Evolutionary conservation across 2,888 invertebrate species (phyloP).

Genomic region (Drosophila setosimentum): DNA sequence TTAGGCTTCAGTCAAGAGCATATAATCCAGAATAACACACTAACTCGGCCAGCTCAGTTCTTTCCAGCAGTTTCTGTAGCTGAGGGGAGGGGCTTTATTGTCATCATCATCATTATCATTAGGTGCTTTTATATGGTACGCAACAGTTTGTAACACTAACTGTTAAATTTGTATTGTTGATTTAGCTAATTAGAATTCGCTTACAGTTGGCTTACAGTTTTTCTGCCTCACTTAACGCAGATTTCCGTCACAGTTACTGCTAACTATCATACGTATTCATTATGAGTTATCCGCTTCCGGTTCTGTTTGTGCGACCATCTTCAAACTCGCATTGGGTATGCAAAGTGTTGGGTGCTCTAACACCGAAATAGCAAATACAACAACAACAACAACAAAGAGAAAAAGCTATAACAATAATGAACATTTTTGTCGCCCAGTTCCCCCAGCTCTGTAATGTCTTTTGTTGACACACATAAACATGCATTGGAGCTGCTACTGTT

Average conservation of each 20-base stretch:
- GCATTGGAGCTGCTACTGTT: slow-evolving; percentile 2
- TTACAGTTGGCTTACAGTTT: slow-evolving; percentile 14
- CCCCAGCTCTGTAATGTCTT: slow-evolving; percentile 37
- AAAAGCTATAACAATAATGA: slow-evolving; percentile 42
- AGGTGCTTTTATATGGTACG: slow-evolving; percentile 10
- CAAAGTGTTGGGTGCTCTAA: slow-evolving; percentile 51
- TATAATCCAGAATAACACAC: neutral
- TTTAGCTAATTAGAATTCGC: slow-evolving; percentile 57
- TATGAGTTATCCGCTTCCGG: slow-evolving; percentile 51
- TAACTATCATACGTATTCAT: slow-evolving; percentile 34
- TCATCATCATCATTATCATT: slow-evolving; percentile 27
- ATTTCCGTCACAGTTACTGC: slow-evolving; percentile 48
- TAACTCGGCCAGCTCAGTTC: neutral
- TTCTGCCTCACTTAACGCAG: slow-evolving; percentile 25
- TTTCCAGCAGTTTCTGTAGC: neutral
- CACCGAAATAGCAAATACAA: slow-evolving; percentile 27
- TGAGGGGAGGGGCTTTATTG: slow-evolving; percentile 5
- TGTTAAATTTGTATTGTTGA: slow-evolving; percentile 65
- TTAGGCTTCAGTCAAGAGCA: slow-evolving; percentile 35
- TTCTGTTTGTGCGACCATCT: slow-evolving; percentile 16
- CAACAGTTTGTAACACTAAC: slow-evolving; percentile 27
- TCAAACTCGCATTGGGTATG: slow-evolving; percentile 25
- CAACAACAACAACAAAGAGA: slow-evolving; percentile 15
- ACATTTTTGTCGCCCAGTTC: slow-evolving; percentile 40
- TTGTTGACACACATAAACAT: slow-evolving; percentile 31